Evolutionary conservation across 2,888 invertebrate genomes (phyloP).

Genomic region (Eupithecia tripunctaria): DNA sequence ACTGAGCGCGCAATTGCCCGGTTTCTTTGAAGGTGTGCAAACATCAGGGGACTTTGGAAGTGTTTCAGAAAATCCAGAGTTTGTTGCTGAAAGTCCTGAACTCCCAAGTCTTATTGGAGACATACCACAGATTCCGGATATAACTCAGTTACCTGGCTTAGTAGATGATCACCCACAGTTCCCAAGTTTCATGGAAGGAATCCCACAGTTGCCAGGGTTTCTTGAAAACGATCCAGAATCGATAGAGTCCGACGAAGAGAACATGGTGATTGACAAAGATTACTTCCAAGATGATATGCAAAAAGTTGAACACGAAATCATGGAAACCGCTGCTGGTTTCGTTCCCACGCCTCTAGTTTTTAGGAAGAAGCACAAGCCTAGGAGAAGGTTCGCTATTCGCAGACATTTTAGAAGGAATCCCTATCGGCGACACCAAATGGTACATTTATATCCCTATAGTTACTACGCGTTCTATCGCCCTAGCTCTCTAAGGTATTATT

Average conservation of each 20-base stretch:
- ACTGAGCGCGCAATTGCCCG: slow-evolving; percentile 10
- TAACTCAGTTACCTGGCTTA: slow-evolving; percentile 9
- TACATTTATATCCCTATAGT: slow-evolving; percentile 61
- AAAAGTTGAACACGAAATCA: slow-evolving; percentile 67
- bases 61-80: slow-evolving; percentile 4
- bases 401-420: slow-evolving; percentile 64
- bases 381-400: slow-evolving; percentile 60
- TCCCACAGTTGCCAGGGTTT: slow-evolving; percentile 17
- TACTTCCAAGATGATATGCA: slow-evolving; percentile 54
- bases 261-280: slow-evolving; percentile 44
- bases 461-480: slow-evolving; percentile 66
- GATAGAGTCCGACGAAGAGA: slow-evolving; percentile 36
- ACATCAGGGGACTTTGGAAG: slow-evolving; percentile 6
- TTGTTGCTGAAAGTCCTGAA: slow-evolving; percentile 9
- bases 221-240: slow-evolving; percentile 8
- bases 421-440: slow-evolving; percentile 57
- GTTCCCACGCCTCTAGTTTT: slow-evolving; percentile 64
- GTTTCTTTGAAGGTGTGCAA: slow-evolving; percentile 10
- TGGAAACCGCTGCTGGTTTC: slow-evolving; percentile 75
- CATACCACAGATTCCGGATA: slow-evolving; percentile 3
- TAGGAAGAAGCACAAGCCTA: slow-evolving; percentile 52
- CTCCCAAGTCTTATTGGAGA: slow-evolving; percentile 8
- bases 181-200: slow-evolving; percentile 15
- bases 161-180: slow-evolving; percentile 11
- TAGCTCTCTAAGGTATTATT: slow-evolving; percentile 75